Base-by-base conservation (phyloP, 2,888 invertebrate genomes). In the Stratiomys singularior region DNA sequence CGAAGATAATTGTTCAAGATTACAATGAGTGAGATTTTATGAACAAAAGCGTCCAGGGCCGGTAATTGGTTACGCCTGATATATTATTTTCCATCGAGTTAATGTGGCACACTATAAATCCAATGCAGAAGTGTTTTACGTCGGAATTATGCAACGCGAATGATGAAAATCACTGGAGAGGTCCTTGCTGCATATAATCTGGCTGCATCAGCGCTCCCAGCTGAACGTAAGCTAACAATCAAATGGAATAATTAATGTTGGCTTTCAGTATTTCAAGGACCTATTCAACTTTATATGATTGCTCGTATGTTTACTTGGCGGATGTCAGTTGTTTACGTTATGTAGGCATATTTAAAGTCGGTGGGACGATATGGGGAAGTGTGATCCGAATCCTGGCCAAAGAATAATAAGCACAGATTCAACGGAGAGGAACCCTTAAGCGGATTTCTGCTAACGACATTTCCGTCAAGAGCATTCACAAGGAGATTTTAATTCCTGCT, bases 231-330 rank as follows among this genome's bases (percentile, higher is more conserved):
- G 52, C 18, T 67, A 67, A 67, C 67, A 67, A 67, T 67, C 67
- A 67, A 67, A 67, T 67, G 67, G 67, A 67, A 44, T 67, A 67
- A 67, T 67, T 67, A 67, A 37, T 67, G 67, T 37, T 67, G 23
- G 67, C 67, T 67, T 44, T 44, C 46, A 11, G 2, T 18, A 67
- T 44, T 67, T 67, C 44, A 21, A 37, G 37, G 28, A 67, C 18
- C n/a, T 18, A 4, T 52, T 52, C 64, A 67, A 11, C 67, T 67
- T 37, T 67, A 37, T 9, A 37, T 37, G 37, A 37, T 37, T 37
- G 37, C 37, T 37, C n/a, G 44, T 67, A 44, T 67, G 28, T 37
- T 67, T 44, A 21, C 64, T 28, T 30, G 18, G 25, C 25, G 18
- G 25, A 60, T 23, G 21, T 25, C 25, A 60, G 58, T 23, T 25